Percentiles rank a stretch among this genome's conserved stretches.
Conservation (phyloP, 2,113 vertebrate genomes). For the Struthidea cinerea region DNA sequence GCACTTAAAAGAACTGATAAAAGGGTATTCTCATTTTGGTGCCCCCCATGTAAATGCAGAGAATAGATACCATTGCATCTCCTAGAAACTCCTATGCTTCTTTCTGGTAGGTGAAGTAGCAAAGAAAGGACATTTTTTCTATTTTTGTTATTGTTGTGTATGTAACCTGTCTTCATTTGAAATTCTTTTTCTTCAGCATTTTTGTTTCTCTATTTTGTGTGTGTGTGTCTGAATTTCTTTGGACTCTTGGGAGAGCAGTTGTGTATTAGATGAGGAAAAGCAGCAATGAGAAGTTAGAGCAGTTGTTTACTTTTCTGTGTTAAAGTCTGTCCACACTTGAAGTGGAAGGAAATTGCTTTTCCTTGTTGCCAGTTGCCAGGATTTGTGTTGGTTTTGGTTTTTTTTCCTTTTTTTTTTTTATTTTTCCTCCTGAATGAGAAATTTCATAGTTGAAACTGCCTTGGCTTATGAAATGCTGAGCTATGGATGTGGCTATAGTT, state of each 20-base stretch:
- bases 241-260: not conserved
- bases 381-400: not conserved
- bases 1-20: not conserved
- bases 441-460: not conserved
- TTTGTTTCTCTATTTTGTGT: not conserved
- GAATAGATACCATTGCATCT: not conserved
- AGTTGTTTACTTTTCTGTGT: not conserved
- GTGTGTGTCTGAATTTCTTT: not conserved
- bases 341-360: constrained; percentile 36
- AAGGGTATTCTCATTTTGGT: not conserved
- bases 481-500: not conserved
- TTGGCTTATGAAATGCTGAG: not conserved
- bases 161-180: not conserved
- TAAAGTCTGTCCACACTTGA: not conserved
- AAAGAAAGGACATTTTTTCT: not conserved
- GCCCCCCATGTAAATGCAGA: too few species aligned
- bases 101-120: not conserved
- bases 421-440: not conserved
- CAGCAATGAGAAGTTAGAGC: not conserved
- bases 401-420: accelerated
- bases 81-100: not conserved
- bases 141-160: not conserved
- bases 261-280: not conserved
- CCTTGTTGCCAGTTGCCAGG: constrained; percentile 10
- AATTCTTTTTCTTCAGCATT: not conserved